A percentile compares a stretch with the other conserved stretches of the same genome.
These are phyloP conservation scores for Escarpia spicata DNA, from an alignment of 2,888 invertebrate genomes.

Conservation along the genomic window DNA sequence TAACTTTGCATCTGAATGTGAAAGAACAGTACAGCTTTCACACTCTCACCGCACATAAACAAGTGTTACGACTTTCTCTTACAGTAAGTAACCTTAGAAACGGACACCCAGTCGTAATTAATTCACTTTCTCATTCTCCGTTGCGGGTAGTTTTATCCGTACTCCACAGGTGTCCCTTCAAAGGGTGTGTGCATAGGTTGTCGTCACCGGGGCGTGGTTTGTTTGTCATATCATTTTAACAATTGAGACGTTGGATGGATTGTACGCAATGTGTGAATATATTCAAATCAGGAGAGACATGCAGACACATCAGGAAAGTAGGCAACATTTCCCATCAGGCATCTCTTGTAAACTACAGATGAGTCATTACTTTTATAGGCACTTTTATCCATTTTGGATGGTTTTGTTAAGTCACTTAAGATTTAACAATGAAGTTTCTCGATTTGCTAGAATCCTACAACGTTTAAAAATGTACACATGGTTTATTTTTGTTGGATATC, in stretches of 20 bases:
- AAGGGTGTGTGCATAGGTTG: not conserved
- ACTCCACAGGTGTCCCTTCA: not conserved
- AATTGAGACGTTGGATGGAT: conserved; percentile 3
- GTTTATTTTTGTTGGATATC: no score
- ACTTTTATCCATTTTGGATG: not conserved
- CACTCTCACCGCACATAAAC: not conserved
- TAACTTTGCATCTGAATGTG: not conserved
- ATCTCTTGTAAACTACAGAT: not conserved
- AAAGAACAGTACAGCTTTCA: not conserved
- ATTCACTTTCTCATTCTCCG: not conserved
- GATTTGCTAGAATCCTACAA: no score
- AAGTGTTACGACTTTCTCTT: not conserved
- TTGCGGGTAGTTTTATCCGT: not conserved
- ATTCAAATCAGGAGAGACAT: not conserved
- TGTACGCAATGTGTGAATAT: not conserved
- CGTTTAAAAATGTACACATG: no score
- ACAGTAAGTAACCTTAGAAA: conserved; percentile 5
- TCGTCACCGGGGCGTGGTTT: not conserved
- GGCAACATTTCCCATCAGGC: conserved; percentile 11
- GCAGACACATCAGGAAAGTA: not conserved
- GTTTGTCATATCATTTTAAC: not conserved
- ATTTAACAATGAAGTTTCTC: no score
- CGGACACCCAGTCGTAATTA: not conserved
- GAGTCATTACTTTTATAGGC: not conserved
- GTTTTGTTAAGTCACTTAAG: not conserved